Conservation (phyloP, 2,797 vertebrate species). For the Coracias cyanogaster region DNA sequence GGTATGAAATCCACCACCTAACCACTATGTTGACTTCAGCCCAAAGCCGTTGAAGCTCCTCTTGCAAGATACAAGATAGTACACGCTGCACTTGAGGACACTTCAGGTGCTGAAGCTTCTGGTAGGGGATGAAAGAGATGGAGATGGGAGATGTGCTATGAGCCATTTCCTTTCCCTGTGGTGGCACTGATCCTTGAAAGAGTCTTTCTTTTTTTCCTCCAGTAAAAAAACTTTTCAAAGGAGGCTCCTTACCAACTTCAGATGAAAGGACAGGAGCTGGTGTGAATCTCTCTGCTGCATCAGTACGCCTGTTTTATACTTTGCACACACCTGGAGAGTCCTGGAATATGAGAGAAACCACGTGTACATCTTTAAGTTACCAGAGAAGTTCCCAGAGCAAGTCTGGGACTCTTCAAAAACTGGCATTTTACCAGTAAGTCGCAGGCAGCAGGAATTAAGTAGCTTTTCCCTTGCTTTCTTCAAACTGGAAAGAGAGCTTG, state of each 20-base stretch:
- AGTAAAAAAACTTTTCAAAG: conserved; percentile 10
- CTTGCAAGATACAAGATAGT: not conserved
- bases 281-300: not conserved
- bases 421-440: conserved; percentile 5
- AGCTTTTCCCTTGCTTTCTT: not conserved
- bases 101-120: not conserved
- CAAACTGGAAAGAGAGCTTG: not conserved
- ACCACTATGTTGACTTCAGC: not conserved
- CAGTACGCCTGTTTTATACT: not conserved
- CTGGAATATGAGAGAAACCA: conserved; percentile 43
- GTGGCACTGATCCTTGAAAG: conserved; percentile 19
- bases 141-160: conserved; percentile 16
- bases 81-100: not conserved
- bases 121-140: conserved; percentile 54
- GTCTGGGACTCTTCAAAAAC: not conserved
- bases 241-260: conserved; percentile 17
- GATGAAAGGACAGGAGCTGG: conserved; percentile 39
- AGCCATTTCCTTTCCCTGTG: conserved; percentile 27
- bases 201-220: not conserved
- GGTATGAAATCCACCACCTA: not conserved
- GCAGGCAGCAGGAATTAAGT: not conserved
- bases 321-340: conserved; percentile 28
- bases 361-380: not conserved
- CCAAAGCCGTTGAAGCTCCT: not conserved
- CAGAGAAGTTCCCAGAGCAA: not conserved